Percentiles rank a stretch among this genome's conserved stretches.
These are phyloP conservation scores for Apis laboriosa DNA, from an alignment of 1,140 invertebrate species.

Conservation along the genomic window DNA sequence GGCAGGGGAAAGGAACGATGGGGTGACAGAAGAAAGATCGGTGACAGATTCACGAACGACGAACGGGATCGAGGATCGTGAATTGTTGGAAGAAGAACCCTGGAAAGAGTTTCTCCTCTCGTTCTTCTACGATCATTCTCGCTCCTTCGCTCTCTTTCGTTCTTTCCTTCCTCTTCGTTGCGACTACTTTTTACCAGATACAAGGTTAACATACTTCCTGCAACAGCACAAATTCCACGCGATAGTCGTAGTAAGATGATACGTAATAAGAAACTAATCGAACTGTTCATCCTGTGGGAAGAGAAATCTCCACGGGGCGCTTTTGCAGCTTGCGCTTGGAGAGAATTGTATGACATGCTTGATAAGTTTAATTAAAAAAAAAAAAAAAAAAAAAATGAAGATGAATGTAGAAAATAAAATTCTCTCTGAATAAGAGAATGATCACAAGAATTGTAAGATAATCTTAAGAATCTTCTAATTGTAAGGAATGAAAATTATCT, in stretches of 20 bases:
- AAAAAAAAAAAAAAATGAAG: too few relatives aligned
- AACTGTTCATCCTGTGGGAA: slow-evolving; percentile 37
- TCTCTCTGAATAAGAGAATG: too few relatives aligned
- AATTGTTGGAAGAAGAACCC: slow-evolving; percentile 11
- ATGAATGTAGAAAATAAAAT: neutral
- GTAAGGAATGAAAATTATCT: too few relatives aligned
- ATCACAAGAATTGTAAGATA: too few relatives aligned
- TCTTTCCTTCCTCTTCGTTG: slow-evolving; percentile 17
- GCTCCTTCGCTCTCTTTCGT: slow-evolving; percentile 9
- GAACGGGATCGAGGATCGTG: slow-evolving; percentile 6
- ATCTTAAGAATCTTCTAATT: too few relatives aligned
- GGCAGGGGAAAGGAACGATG: slow-evolving; percentile 33
- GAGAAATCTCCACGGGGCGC: slow-evolving; percentile 47
- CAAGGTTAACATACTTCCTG: slow-evolving; percentile 66
- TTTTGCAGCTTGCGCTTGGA: slow-evolving; percentile 13
- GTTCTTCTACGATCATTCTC: neutral
- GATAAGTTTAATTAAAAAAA: neutral
- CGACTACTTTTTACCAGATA: slow-evolving; percentile 57
- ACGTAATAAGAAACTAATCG: slow-evolving; percentile 61
- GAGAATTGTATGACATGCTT: slow-evolving; percentile 15
- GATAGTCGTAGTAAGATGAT: slow-evolving; percentile 59
- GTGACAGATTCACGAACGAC: slow-evolving; percentile 8
- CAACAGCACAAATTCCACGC: slow-evolving; percentile 59
- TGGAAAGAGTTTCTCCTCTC: slow-evolving; percentile 10
- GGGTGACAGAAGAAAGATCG: slow-evolving; percentile 20